phyloP scores from a whole-genome alignment of 2,113 vertebrate genomes.

The Gallinago media region DNA sequence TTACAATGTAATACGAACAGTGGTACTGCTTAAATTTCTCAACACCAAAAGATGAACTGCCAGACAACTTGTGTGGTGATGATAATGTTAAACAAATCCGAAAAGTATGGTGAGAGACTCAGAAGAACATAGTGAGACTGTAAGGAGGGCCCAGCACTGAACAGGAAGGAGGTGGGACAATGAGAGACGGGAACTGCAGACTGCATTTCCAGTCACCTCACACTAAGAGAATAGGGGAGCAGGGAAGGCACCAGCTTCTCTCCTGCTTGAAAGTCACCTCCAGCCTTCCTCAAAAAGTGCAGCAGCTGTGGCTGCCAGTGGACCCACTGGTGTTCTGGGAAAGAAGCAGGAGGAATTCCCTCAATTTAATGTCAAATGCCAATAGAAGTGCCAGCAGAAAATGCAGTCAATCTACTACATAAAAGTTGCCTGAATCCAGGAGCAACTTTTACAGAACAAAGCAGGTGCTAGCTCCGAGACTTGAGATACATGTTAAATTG shows the following conservation, averaged over 20 bases:
- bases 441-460: neutral
- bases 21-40: neutral
- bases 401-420: neutral
- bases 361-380: neutral
- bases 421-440: neutral
- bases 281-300: neutral
- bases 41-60: neutral
- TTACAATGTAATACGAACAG: neutral
- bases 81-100: neutral
- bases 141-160: neutral
- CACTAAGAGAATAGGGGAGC: neutral
- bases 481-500: neutral
- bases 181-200: neutral
- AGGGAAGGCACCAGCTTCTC: neutral
- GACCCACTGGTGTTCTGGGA: neutral
- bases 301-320: slow-evolving; percentile 30
- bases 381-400: neutral
- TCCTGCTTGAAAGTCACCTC: slow-evolving; percentile 1
- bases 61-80: neutral
- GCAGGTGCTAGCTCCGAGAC: neutral
- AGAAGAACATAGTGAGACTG: neutral
- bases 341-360: slow-evolving; percentile 3
- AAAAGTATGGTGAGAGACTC: neutral
- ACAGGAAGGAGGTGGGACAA: neutral
- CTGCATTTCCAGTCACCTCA: neutral